A percentile compares a stretch with the other conserved stretches of the same genome.
These are phyloP conservation scores for Heliconius hewitsoni DNA, from an alignment of 1,140 invertebrate species.

Conservation along the genomic window DNA sequence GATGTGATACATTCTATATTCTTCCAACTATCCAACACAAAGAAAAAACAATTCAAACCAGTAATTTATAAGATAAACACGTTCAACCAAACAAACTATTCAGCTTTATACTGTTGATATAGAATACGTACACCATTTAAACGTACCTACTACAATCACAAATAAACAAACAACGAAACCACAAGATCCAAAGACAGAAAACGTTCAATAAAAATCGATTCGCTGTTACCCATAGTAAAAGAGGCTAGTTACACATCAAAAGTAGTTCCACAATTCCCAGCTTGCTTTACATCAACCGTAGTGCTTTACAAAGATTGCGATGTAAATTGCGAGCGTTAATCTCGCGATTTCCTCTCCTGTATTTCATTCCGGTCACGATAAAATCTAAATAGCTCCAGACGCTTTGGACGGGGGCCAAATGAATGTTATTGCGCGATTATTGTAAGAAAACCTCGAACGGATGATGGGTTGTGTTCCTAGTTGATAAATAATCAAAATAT, in stretches of 20 bases:
- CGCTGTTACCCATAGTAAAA: background rate
- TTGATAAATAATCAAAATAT: too few relatives aligned
- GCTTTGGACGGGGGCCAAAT: constrained; percentile 48
- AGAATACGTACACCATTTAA: too few relatives aligned
- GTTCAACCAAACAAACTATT: too few relatives aligned
- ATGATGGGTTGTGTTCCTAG: constrained; percentile 28
- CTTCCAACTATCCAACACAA: too few relatives aligned
- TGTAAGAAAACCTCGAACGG: constrained; percentile 30
- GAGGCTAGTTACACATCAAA: background rate
- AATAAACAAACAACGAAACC: background rate
- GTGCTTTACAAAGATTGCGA: constrained; percentile 43
- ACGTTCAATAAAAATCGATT: background rate
- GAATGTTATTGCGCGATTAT: constrained; percentile 45
- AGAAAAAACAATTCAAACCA: too few relatives aligned
- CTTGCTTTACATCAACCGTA: constrained; percentile 25
- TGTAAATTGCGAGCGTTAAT: constrained; percentile 52
- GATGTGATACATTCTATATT: too few relatives aligned
- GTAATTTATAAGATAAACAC: too few relatives aligned
- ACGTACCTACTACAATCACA: too few relatives aligned
- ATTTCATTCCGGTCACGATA: constrained; percentile 57
- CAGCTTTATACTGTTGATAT: too few relatives aligned
- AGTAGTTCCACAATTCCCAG: constrained; percentile 22
- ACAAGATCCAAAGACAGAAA: background rate
- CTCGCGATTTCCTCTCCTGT: constrained; percentile 46
- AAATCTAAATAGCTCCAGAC: constrained; percentile 57